Evolutionary conservation across 2,797 vertebrate species (phyloP).

Genomic region (Tenualosa thibaudeaui): DNA sequence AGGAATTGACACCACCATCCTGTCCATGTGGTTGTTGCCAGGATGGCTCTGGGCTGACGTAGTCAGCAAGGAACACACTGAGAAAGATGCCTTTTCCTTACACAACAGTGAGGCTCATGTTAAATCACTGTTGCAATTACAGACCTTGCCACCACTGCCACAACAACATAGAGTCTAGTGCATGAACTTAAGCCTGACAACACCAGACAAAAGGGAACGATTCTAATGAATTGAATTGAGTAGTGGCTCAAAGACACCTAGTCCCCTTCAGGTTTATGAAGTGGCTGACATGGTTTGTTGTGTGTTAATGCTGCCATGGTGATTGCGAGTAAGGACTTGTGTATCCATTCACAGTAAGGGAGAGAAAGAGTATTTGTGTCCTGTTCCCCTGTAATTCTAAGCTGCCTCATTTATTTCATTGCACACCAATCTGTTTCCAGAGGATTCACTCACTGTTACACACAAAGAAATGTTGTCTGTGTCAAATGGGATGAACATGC

Average conservation of each 20-base stretch:
- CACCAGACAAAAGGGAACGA: neutral
- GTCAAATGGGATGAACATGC: neutral
- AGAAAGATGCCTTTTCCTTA: constrained; percentile 17
- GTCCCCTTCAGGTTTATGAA: constrained; percentile 9
- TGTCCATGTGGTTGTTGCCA: neutral
- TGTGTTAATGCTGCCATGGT: neutral
- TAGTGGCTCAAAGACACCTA: neutral
- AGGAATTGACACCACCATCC: constrained; percentile 1
- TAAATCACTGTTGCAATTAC: neutral
- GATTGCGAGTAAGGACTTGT: neutral
- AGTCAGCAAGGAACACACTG: neutral
- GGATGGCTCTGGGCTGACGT: neutral
- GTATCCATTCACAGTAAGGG: neutral
- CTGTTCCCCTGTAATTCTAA: neutral
- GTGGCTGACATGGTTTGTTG: constrained; percentile 8
- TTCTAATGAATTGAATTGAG: neutral
- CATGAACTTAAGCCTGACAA: constrained; percentile 15
- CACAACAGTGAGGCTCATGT: neutral
- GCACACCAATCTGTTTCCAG: neutral
- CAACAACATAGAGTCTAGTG: neutral
- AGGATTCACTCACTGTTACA: neutral
- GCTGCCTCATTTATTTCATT: constrained; percentile 2
- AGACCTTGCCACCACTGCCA: neutral
- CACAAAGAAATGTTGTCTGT: neutral
- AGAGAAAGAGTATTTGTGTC: neutral